Base-by-base conservation (phyloP, 1,140 invertebrate species). In the Bombus haemorrhoidalis region DNA sequence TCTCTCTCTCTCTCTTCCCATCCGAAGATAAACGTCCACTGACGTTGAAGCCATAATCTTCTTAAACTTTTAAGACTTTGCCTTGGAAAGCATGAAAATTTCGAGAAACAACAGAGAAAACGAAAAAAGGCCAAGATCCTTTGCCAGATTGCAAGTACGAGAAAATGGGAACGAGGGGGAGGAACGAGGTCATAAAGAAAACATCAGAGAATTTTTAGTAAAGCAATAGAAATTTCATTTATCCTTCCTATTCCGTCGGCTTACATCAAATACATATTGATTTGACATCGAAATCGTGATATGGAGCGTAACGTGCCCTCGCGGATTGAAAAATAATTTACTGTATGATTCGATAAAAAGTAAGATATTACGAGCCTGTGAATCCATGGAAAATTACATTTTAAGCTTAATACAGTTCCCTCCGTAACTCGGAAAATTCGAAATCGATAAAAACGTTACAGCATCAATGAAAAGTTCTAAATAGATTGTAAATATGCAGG, bases 401-500 rank as follows among this genome's bases (percentile, higher is more conserved):
- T 53, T 8, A 53, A 53, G 47, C 5, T 53, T 22, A 53, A 53
- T 53, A 22, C 47, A 22, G 18, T 22, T 53, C 18, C 47, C 18
- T 53, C 6, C 6, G 47, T 53, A 22, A 53, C 47, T 53, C 47
- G 12, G 8, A 34, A 32, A 39, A 76, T 39, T 59, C 66, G 15
- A 28, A 22, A 39, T 47, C 69, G 82, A 22, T 39, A 12, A 22
- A 53, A 34, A 53, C 28, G 6, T 41, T 39, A 25, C 15, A 69
- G 53, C 41, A 3, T 12, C 28, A 66, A 81, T 64, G 73, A 85
- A 82, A 89, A 87, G 69, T 90, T 86, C 57, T 85, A 87, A 72
- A 59, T 47, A 90, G 76, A 83, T 68, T 80, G 59, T 90, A 85
- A 90, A 90, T 90, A 90, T 90, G 72, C 89, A 72, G 34, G 32